Evolutionary conservation across 2,888 invertebrate species (phyloP).

Genomic region (Heliothis peltigera): DNA sequence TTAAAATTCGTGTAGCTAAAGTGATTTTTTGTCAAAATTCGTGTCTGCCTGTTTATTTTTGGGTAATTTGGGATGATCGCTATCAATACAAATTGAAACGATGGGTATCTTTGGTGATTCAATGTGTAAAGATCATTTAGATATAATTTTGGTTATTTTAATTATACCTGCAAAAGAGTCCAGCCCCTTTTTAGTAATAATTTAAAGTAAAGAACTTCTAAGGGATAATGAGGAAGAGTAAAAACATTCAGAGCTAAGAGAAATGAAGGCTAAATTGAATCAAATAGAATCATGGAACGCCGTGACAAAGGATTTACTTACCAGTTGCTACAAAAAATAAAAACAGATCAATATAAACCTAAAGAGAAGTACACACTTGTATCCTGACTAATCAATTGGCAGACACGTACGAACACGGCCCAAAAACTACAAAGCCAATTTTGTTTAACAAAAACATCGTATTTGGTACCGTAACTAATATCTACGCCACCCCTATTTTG

Average conservation of each 20-base stretch:
- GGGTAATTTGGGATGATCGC: constrained; percentile 53
- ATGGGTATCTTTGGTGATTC: constrained; percentile 39
- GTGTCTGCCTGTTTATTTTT: constrained; percentile 63
- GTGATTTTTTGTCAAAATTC: constrained; percentile 64
- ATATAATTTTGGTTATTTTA: not conserved
- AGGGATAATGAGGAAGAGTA: not conserved
- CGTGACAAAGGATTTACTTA: not conserved
- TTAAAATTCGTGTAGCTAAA: constrained; percentile 46
- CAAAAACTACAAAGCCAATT: constrained; percentile 60
- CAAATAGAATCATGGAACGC: not conserved
- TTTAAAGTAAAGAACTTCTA: too few relatives aligned
- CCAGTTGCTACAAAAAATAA: constrained; percentile 9
- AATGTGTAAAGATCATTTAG: constrained; percentile 45
- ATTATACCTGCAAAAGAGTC: not conserved
- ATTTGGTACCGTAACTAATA: constrained; percentile 59
- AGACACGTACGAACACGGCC: constrained; percentile 47
- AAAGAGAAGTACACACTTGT: constrained; percentile 15
- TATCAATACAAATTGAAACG: constrained; percentile 55
- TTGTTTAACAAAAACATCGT: constrained; percentile 63
- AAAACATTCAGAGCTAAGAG: not conserved
- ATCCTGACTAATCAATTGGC: constrained; percentile 56
- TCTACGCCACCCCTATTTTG: constrained; percentile 67
- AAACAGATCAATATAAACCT: constrained; percentile 6
- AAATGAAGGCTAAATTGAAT: not conserved
- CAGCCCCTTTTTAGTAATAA: too few relatives aligned